These are phyloP conservation scores for Oxycera nigricornis DNA, from an alignment of 2,888 invertebrate genomes.

Conservation along the genomic window DNA sequence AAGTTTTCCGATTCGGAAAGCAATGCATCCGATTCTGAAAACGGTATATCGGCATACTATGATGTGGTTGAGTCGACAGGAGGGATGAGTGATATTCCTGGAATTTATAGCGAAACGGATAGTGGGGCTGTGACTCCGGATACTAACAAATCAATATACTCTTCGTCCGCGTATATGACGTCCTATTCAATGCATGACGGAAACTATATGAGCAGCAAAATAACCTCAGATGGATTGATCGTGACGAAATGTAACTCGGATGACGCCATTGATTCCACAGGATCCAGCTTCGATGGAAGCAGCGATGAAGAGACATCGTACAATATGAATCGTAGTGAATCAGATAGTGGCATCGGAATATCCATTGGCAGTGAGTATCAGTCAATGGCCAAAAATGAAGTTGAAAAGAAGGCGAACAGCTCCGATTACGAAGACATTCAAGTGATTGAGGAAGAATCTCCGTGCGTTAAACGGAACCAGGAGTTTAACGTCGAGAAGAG, in stretches of 20 bases:
- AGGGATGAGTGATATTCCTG: slow-evolving; percentile 21
- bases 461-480: slow-evolving; percentile 25
- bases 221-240: slow-evolving; percentile 61
- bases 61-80: slow-evolving; percentile 60
- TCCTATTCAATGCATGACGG: slow-evolving; percentile 61
- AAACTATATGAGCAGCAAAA: slow-evolving; percentile 62
- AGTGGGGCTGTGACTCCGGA: slow-evolving; percentile 41
- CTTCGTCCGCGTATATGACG: slow-evolving; percentile 60
- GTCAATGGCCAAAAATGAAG: slow-evolving; percentile 48
- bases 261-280: slow-evolving; percentile 61
- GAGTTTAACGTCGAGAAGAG: slow-evolving; percentile 69
- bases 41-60: slow-evolving; percentile 60
- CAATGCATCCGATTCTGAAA: slow-evolving; percentile 69
- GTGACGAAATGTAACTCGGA: slow-evolving; percentile 62
- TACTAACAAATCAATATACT: slow-evolving; percentile 50
- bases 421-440: slow-evolving; percentile 62
- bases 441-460: slow-evolving; percentile 48
- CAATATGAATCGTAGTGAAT: slow-evolving; percentile 62
- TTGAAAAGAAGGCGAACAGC: slow-evolving; percentile 58
- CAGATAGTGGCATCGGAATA: slow-evolving; percentile 62
- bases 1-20: slow-evolving; percentile 68
- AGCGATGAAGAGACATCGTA: slow-evolving; percentile 61
- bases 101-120: slow-evolving; percentile 21
- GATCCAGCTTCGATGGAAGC: slow-evolving; percentile 62
- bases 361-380: slow-evolving; percentile 58